A percentile compares a stretch with the other conserved stretches of the same genome.
Evolutionary conservation across 2,113 vertebrate species (phyloP).

Genomic region (Phasianus colchicus): DNA sequence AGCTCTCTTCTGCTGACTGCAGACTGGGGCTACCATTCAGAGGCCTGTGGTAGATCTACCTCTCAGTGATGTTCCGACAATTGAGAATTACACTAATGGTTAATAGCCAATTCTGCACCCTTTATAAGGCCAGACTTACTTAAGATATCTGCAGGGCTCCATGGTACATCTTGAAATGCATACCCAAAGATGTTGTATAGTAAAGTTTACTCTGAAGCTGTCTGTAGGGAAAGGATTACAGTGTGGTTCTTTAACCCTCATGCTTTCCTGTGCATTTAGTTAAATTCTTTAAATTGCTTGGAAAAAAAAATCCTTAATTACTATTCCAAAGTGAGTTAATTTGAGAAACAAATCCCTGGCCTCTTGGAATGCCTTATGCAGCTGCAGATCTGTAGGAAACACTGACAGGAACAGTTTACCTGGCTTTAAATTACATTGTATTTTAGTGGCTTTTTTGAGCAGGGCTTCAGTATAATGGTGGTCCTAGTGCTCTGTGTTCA

Average conservation of each 20-base stretch:
- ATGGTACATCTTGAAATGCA: background rate
- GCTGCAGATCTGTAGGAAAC: background rate
- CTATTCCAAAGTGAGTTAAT: background rate
- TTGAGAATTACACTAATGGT: background rate
- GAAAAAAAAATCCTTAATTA: background rate
- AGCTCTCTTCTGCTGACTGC: background rate
- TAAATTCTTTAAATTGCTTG: background rate
- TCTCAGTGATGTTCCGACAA: background rate
- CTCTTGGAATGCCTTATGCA: constrained; percentile 20
- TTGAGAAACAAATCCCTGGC: constrained; percentile 16
- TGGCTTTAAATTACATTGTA: background rate
- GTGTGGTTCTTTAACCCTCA: background rate
- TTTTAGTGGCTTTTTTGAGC: background rate
- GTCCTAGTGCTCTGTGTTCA: constrained; percentile 3
- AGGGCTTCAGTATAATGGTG: background rate
- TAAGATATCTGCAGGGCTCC: background rate
- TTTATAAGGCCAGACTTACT: background rate
- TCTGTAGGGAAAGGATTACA: background rate
- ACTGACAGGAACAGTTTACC: background rate
- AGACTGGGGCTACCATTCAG: background rate
- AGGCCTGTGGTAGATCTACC: constrained; percentile 49
- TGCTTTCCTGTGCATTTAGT: background rate
- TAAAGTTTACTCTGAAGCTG: background rate
- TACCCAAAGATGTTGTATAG: background rate
- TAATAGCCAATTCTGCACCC: background rate